A percentile compares a stretch with the other conserved stretches of the same genome.
phyloP scores from a whole-genome alignment of 2,797 vertebrate species.

The Macropus fuliginosus region DNA sequence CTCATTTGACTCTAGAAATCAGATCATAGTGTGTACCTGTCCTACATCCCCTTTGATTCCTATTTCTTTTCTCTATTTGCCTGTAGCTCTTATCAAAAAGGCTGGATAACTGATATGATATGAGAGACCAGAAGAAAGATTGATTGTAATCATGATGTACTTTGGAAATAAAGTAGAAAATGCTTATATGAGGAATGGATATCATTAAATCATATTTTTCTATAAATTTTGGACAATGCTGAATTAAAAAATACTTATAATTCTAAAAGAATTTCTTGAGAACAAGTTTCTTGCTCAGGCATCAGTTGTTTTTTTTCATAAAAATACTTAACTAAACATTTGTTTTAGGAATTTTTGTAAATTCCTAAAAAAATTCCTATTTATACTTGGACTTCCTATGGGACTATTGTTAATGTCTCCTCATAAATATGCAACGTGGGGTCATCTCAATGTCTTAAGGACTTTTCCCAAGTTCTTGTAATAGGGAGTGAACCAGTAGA shows the following conservation, averaged over 20 bases:
- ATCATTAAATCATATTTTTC: slow-evolving; percentile 10
- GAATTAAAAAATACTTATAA: slow-evolving; percentile 21
- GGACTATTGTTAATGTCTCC: not conserved
- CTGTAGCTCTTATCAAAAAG: not conserved
- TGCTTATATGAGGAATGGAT: slow-evolving; percentile 38
- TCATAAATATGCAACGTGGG: not conserved
- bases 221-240: slow-evolving; percentile 21
- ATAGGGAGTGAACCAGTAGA: not conserved
- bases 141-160: not conserved
- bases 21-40: not conserved
- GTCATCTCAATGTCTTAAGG: not conserved
- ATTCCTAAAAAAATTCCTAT: not conserved
- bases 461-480: not conserved
- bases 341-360: not conserved
- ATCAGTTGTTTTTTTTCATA: slow-evolving; percentile 12
- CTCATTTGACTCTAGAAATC: too few species aligned
- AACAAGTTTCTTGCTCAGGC: not conserved
- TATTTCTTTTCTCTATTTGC: not conserved
- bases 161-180: not conserved
- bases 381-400: not conserved
- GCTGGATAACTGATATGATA: not conserved
- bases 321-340: slow-evolving; percentile 23
- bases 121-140: not conserved
- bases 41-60: not conserved
- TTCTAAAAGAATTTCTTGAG: not conserved